Evolutionary conservation across 1,140 invertebrate genomes (phyloP), one percentile per base, ranked within the genome.

Genomic region (Maniola jurtina): DNA sequence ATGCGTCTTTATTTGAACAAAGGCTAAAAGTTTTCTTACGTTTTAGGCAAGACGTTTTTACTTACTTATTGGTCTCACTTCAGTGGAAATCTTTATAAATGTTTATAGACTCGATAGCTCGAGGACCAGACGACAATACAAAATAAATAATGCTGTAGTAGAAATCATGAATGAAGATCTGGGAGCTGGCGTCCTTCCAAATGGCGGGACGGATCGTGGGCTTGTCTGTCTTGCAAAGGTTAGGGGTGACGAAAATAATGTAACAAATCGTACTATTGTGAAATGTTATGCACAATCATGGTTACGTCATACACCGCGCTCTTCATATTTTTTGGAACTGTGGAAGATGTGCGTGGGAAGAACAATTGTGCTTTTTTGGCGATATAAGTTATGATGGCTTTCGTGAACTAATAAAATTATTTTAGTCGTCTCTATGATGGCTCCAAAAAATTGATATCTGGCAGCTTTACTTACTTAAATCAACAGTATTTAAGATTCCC

Each of bases 221-320:
- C 68, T 61, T 66, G 73, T 71, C 72, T 72, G 70, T 33, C 72
- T 76, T 70, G 71, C 16, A 83, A 88, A 83, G 83, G 83, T 85
- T 84, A 84, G 76, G 75, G 79, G 75, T 86, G 81, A 82, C 71
- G 73, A 79, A 79, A 80, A 81, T 80, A 80, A 83, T 77, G 66
- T 76, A 72, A 80, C 71, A 76, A 78, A 72, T 74, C 68, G 72
- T 63, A 70, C 52, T 50, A 50, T 70, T 70, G 52, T 54, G 64
- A 47, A 61, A 66, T 66, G 16, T 45, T 36, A 14, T 14, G 11
- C 34, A 48, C 34, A 47, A 34, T 60, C 16, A 57, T 34, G 55
- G 13, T 57, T 57, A 40, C 35, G 55, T 13, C 38, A 55, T 35
- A 15, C 25, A 50, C 7, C 14, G 16, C 16, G 14, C 1, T 8